Evolutionary conservation across 1,140 invertebrate genomes (phyloP).

Genomic region (Diploscapter pachys): DNA sequence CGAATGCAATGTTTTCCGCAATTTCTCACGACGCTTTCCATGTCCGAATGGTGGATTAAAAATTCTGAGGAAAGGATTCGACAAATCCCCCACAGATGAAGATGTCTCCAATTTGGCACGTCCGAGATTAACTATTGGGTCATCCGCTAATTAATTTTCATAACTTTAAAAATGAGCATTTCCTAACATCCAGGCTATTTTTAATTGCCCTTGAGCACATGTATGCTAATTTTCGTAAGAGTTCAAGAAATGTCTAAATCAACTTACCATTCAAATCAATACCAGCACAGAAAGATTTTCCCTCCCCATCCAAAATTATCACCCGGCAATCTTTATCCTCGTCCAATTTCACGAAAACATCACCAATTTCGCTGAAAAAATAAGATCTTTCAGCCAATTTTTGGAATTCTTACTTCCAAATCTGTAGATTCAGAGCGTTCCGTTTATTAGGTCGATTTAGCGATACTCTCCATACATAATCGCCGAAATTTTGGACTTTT

Average conservation of each 20-base stretch:
- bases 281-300: background rate
- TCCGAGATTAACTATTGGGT: background rate
- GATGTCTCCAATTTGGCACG: no score
- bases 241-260: background rate
- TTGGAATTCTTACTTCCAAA: background rate
- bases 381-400: background rate
- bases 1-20: no score
- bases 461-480: background rate
- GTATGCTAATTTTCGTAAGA: background rate
- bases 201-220: background rate
- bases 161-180: background rate
- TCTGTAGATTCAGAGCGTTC: background rate
- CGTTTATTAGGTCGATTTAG: background rate
- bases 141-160: background rate
- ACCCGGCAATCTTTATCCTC: background rate
- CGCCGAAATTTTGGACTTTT: background rate
- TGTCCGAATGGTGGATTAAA: no score
- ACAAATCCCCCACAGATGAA: no score
- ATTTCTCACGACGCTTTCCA: no score
- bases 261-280: background rate
- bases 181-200: background rate
- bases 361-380: slow-evolving; percentile 4
- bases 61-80: no score
- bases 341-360: background rate
- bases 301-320: background rate